Conservation (phyloP, 2,888 invertebrate species). For the Sminthurides aquaticus region DNA sequence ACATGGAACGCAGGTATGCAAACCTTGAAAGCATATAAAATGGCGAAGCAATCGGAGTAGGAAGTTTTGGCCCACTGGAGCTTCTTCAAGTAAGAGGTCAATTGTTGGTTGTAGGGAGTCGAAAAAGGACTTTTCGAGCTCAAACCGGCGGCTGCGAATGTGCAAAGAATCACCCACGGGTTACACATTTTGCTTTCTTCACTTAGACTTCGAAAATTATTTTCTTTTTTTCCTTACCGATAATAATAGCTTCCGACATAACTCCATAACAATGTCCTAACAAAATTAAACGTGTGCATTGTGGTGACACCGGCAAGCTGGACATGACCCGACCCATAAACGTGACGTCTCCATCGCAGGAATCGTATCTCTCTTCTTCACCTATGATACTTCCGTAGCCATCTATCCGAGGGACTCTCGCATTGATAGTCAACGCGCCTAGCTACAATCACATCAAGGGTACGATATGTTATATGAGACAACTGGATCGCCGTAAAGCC, state of each 20-base stretch:
- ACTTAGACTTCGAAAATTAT: too few relatives aligned
- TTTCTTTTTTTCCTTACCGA: constrained; percentile 61
- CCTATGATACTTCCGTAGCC: neutral
- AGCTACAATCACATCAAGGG: too few relatives aligned
- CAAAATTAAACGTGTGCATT: constrained; percentile 72
- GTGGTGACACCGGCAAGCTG: constrained; percentile 71
- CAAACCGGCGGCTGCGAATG: constrained; percentile 68
- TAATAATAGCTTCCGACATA: constrained; percentile 76
- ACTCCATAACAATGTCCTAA: constrained; percentile 80
- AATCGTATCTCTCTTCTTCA: constrained; percentile 43
- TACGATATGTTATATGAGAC: too few relatives aligned
- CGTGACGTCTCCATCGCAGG: constrained; percentile 77
- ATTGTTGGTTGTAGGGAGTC: constrained; percentile 60
- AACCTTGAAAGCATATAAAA: constrained; percentile 70
- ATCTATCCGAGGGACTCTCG: neutral
- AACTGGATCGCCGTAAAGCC: too few relatives aligned
- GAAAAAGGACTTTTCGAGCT: constrained; percentile 73
- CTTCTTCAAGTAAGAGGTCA: constrained; percentile 66
- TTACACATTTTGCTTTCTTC: too few relatives aligned
- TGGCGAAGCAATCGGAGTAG: constrained; percentile 75
- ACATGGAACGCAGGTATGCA: neutral
- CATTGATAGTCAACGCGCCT: neutral
- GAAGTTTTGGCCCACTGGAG: constrained; percentile 74
- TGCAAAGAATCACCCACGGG: too few relatives aligned
- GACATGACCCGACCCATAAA: constrained; percentile 78